phyloP scores from a whole-genome alignment of 2,888 invertebrate genomes.

The Hyposoter didymator region DNA sequence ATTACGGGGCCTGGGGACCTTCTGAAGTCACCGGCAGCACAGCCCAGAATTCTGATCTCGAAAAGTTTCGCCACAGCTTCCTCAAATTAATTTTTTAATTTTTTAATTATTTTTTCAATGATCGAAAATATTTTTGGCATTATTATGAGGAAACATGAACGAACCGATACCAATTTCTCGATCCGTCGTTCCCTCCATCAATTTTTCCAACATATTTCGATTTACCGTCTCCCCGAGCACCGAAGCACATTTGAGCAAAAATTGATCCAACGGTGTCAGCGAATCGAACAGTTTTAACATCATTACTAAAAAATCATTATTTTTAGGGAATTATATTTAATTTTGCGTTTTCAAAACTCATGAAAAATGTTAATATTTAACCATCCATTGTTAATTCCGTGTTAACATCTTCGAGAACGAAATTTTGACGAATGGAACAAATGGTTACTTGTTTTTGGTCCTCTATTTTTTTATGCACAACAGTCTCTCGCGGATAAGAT shows the following conservation, averaged over 20 bases:
- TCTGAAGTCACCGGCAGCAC: slow-evolving; percentile 87
- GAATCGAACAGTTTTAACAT: slow-evolving; percentile 88
- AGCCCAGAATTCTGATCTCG: slow-evolving; percentile 86
- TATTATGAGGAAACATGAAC: neutral
- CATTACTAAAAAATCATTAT: slow-evolving; percentile 83
- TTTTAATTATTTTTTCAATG: slow-evolving; percentile 1
- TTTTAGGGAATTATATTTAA: neutral
- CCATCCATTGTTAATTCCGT: slow-evolving; percentile 86
- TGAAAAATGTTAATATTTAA: slow-evolving; percentile 71
- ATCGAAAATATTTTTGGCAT: neutral
- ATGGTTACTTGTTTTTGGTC: slow-evolving; percentile 80
- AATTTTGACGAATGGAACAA: slow-evolving; percentile 85
- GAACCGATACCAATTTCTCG: slow-evolving; percentile 86
- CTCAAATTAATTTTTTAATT: slow-evolving; percentile 27
- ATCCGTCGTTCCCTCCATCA: slow-evolving; percentile 85
- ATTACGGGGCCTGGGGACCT: slow-evolving; percentile 80
- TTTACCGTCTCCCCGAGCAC: slow-evolving; percentile 88
- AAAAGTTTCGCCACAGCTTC: slow-evolving; percentile 87
- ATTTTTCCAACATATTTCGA: slow-evolving; percentile 86
- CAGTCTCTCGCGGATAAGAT: neutral
- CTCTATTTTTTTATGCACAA: slow-evolving; percentile 47
- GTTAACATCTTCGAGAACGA: slow-evolving; percentile 85
- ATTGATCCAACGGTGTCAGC: slow-evolving; percentile 87
- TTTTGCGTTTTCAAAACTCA: neutral
- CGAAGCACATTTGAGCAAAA: slow-evolving; percentile 88